Percentiles rank a stretch among this genome's conserved stretches.
phyloP scores from a whole-genome alignment of 2,113 vertebrate genomes.

The Chaenogobius annularis region DNA sequence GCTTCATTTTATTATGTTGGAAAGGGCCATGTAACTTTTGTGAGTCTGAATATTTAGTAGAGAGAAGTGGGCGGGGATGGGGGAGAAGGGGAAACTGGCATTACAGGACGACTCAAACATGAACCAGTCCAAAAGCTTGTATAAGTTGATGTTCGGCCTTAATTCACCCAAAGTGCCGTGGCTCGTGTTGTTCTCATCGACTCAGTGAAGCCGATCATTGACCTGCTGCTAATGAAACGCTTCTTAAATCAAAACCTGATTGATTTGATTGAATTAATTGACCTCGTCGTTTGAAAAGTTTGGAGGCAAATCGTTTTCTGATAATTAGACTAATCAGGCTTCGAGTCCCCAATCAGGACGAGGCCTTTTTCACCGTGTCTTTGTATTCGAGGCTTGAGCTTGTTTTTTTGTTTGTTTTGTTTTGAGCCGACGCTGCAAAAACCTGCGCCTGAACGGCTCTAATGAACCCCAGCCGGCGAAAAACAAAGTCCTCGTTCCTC shows the following conservation, averaged over 20 bases:
- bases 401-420: neutral
- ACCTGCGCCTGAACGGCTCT: neutral
- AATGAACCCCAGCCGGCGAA: slow-evolving; percentile 7
- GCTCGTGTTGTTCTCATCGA: neutral
- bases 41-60: no score
- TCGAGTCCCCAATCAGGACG: neutral
- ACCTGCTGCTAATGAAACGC: neutral
- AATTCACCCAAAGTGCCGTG: neutral
- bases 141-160: neutral
- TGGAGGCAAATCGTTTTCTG: neutral
- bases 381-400: neutral
- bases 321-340: slow-evolving; percentile 2
- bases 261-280: slow-evolving; percentile 1
- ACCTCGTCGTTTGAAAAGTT: neutral
- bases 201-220: neutral
- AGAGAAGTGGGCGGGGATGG: no score
- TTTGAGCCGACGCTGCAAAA: neutral
- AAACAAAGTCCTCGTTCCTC: neutral
- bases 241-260: slow-evolving; percentile 9
- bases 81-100: no score
- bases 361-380: neutral
- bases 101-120: no score
- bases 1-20: no score
- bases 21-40: no score
- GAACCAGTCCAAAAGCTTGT: no score